phyloP scores from a whole-genome alignment of 2,797 vertebrate species.

The Leptodactylus fallax region DNA sequence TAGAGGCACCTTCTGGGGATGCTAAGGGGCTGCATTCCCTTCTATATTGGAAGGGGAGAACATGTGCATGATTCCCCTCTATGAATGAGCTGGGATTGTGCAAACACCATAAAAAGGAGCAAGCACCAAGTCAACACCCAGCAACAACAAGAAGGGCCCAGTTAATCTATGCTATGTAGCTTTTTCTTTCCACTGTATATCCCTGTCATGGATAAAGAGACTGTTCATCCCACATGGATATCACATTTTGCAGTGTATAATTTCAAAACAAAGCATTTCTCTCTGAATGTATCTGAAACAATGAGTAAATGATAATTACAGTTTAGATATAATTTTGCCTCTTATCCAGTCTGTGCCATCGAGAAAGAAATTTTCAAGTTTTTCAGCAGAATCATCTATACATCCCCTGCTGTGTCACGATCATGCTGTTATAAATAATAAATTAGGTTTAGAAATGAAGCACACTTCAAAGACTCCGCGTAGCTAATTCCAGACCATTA shows the following conservation, averaged over 20 bases:
- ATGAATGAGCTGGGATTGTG: not conserved
- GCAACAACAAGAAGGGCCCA: not conserved
- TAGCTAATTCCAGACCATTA: slow-evolving; percentile 38
- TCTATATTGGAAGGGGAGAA: not conserved
- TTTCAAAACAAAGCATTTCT: slow-evolving; percentile 13
- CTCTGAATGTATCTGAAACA: slow-evolving; percentile 1
- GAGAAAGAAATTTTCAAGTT: slow-evolving; percentile 33
- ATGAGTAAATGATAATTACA: slow-evolving; percentile 23
- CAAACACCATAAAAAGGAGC: not conserved
- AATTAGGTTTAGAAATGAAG: slow-evolving; percentile 42
- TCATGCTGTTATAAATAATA: slow-evolving; percentile 45
- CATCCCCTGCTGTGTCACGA: slow-evolving; percentile 22
- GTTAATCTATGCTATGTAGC: not conserved
- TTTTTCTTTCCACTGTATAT: not conserved
- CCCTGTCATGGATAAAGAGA: too few relatives aligned
- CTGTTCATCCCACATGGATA: not conserved
- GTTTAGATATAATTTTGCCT: slow-evolving; percentile 15
- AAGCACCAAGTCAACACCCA: too few relatives aligned
- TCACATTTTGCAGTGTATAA: not conserved
- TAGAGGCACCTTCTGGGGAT: not conserved
- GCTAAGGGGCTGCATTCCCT: not conserved
- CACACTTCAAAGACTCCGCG: slow-evolving; percentile 17
- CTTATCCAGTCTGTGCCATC: not conserved
- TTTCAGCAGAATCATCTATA: not conserved
- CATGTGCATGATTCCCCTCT: not conserved